These are phyloP conservation scores for Tetramorium alpestre DNA, from an alignment of 1,140 invertebrate genomes.

Conservation along the genomic window DNA sequence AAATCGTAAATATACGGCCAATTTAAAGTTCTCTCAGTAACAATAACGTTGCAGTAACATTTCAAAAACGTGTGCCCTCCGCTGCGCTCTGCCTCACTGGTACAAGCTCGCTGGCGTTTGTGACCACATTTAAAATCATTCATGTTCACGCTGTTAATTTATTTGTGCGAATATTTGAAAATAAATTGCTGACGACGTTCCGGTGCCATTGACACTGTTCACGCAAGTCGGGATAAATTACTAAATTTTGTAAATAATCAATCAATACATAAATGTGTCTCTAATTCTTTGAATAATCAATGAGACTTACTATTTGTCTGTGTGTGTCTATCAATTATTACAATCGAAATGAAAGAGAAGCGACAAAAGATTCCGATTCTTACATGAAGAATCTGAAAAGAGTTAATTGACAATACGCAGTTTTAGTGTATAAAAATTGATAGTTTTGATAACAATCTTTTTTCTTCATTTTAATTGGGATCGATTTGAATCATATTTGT, in stretches of 20 bases:
- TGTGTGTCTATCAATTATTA: background rate
- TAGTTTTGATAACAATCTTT: background rate
- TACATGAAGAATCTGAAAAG: background rate
- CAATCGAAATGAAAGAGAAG: too few species aligned
- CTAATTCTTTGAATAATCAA: background rate
- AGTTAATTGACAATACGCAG: background rate
- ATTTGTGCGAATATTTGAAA: background rate
- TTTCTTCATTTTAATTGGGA: background rate
- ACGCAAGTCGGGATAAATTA: background rate
- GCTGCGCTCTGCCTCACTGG: conserved; percentile 69
- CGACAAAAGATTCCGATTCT: background rate
- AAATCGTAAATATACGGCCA: conserved; percentile 73
- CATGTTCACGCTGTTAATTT: background rate
- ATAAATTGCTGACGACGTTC: conserved; percentile 2
- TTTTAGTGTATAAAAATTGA: background rate
- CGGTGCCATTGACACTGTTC: background rate
- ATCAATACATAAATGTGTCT: background rate
- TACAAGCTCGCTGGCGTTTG: conserved; percentile 66
- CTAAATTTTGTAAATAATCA: background rate
- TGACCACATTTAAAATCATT: background rate
- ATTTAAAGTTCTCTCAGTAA: conserved; percentile 70
- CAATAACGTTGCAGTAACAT: conserved; percentile 77
- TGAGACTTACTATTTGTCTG: background rate
- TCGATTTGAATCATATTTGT: background rate
- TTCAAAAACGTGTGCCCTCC: conserved; percentile 80